phyloP scores from a whole-genome alignment of 1,140 invertebrate species.

The Argopecten irradians region DNA sequence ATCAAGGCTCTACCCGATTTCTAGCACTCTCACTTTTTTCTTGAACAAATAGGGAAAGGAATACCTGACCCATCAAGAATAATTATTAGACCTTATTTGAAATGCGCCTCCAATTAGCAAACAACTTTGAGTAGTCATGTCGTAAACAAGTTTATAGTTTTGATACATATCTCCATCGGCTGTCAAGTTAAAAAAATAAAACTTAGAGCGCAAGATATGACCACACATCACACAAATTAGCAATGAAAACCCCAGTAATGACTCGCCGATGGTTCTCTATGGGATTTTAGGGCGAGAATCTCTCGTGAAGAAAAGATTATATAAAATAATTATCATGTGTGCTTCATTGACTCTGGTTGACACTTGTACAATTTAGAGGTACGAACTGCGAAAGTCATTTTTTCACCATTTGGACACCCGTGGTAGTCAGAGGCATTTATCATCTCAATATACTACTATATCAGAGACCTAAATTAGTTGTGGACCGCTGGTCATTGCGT shows the following conservation, averaged over 20 bases:
- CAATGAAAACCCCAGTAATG: not conserved
- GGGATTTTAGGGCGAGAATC: not conserved
- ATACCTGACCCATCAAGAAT: not conserved
- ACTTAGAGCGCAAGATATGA: not conserved
- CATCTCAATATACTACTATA: not conserved
- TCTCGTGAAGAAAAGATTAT: conserved; percentile 17
- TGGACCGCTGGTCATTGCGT: conserved; percentile 19
- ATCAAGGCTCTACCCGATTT: not conserved
- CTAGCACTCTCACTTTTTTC: not conserved
- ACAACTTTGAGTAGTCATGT: not conserved
- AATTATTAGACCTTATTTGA: not conserved
- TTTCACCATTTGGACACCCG: not conserved
- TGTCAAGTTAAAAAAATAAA: conserved; percentile 17
- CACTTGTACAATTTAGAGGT: conserved; percentile 1
- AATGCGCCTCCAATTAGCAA: conserved; percentile 11
- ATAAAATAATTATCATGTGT: not conserved
- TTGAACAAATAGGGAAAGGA: not conserved
- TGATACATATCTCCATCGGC: conserved; percentile 6
- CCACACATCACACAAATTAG: conserved; percentile 15
- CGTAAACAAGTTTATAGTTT: conserved; percentile 2
- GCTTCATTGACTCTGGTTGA: not conserved
- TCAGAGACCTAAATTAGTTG: no score
- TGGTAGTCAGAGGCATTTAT: not conserved
- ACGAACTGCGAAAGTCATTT: conserved; percentile 13
- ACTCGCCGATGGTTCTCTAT: not conserved